Base-by-base conservation (phyloP, 2,888 invertebrate genomes). In the Drosophila peninsularis region DNA sequence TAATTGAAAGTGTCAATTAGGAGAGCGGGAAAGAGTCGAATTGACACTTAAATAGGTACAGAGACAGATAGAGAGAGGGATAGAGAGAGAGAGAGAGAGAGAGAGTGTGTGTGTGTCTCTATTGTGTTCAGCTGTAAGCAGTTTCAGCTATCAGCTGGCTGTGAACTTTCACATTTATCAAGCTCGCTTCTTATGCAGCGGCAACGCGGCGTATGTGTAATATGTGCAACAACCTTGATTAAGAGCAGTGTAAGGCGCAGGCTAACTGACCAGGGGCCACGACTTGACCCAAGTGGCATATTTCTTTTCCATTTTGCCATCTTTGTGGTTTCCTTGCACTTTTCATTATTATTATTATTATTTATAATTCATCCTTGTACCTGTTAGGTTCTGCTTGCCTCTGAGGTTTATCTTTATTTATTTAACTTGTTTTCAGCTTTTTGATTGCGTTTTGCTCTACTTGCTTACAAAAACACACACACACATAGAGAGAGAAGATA, bases 131-230 rank as follows among this genome's bases (percentile, higher is more conserved):
- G 10, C 21, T 32, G 30, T 44, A 19, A 32, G 5, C 36, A 52
- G 37, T 19, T 54, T 47, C 21, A 27, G 32, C 57, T 19, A 44
- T 21, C 45, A 13, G 32, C 57, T 57, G 49, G 52, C 73, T 54
- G 41, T 82, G 82, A 83, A 88, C 88, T 83, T 76, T 83, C 70
- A 78, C 88, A 83, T 83, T 83, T 83, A 75, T 75, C 27, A 47
- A 45, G 67, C n/a, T 32, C 39, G 57, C 27, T 34, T 14, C 10
- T n/a, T 44, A 21, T 30, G 45, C 57, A 30, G 50, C 10, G 72
- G 21, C 60, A 32, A 76, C 55, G 42, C 32, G 58, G 56, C 74
- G 70, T 78, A 70, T 78, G 52, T 53, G 62, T 67, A 32, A 32
- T 50, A 61, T 71, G 37, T 68, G 67, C 45, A 44, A 34, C 67